Base-by-base conservation (phyloP, 2,797 vertebrate species). In the Pseudocheirus occidentalis region DNA sequence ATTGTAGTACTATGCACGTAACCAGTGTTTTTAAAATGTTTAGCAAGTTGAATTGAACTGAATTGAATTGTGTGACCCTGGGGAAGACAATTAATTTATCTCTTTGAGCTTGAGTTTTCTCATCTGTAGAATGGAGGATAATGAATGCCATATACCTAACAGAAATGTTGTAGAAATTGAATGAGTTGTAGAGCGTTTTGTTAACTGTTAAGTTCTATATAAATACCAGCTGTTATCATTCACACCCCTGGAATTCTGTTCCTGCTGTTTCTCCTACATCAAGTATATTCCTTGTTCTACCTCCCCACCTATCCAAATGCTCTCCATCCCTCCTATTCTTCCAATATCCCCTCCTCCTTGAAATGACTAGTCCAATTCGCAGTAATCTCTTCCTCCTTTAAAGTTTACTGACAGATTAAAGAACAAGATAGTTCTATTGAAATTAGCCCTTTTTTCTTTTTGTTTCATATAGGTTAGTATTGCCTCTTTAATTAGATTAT, bases 401-500 rank as follows among this genome's bases (percentile, higher is more conserved):
- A 81, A 81, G n/a, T 40, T 46, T 21, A 40, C 34, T 10, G n/a
- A 81, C n/a, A 81, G 40, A 81, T 40, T 81, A 81, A 81, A 66
- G 59, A 66, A 81, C 6, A 1, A 46, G 73, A 46, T 11, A 87
- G 40, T 87, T 50, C 40, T 46, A 24, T 87, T 50, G 73, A 46
- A 87, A 10, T 27, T 46, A 46, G 73, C 24, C 27, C 21, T 46
- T 14, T 4, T 91, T 93, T 54, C 81, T 14, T 0, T 21, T 0
- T 14, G 10, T 55, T 54, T 27, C 18, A 1, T 11, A 4, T 56
- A 24, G 1, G 3, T 34, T 34, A 56, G 55, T 90, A 40, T 46
- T 1, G 40, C 27, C 52, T 12, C 2, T 0, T 13, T 52, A 90
- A 73, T n/a, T 0, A 18, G 52, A 34, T 9, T 0, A 1, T 7